These are phyloP conservation scores for Notoglanidium macrostoma DNA, from an alignment of 2,797 vertebrate species.

Conservation along the genomic window DNA sequence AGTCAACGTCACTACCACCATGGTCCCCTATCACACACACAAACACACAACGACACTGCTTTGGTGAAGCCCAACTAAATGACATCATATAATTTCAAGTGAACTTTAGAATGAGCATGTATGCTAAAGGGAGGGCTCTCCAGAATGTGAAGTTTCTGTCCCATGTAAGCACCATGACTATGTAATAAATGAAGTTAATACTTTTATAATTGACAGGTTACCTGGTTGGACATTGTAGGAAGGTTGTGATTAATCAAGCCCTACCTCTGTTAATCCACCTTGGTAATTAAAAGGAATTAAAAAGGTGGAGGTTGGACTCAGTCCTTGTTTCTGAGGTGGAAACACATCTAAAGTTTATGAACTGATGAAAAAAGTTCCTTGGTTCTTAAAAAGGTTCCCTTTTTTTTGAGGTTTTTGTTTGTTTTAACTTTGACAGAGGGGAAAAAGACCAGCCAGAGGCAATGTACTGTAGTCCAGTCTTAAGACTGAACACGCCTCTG, in stretches of 20 bases:
- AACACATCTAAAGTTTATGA: background rate
- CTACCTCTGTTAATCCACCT: background rate
- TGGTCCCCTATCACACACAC: conserved; percentile 39
- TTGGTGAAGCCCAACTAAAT: background rate
- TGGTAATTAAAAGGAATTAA: background rate
- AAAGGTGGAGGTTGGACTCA: background rate
- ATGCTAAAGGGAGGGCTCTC: background rate
- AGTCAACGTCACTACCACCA: conserved; percentile 51
- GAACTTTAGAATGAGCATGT: background rate
- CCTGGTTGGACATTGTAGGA: background rate
- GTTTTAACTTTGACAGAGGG: background rate
- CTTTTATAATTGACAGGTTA: background rate
- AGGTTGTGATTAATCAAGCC: background rate
- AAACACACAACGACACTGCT: background rate
- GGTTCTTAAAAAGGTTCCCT: background rate
- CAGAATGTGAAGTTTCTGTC: background rate
- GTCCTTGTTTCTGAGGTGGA: background rate
- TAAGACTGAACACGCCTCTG: background rate
- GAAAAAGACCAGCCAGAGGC: too few species aligned
- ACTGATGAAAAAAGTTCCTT: background rate
- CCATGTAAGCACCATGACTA: background rate
- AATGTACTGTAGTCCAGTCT: too few species aligned
- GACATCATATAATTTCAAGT: background rate
- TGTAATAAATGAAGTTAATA: background rate
- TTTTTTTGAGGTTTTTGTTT: background rate